Base-by-base conservation (phyloP, 2,113 vertebrate species). In the Oreochromis tanganicae region DNA sequence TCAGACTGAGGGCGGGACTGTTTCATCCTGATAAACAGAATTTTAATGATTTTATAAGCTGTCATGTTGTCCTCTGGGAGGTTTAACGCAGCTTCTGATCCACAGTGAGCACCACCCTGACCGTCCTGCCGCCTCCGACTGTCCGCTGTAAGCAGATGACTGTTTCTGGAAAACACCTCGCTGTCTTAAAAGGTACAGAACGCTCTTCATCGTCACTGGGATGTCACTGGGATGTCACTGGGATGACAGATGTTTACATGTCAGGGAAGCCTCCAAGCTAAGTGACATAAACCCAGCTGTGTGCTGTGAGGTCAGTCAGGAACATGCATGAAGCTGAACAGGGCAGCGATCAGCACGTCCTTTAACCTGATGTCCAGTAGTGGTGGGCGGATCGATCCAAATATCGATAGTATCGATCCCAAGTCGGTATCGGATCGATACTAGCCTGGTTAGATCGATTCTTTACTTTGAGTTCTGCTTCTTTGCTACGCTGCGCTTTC, bases 61-160 rank as follows among this genome's bases (percentile, higher is more conserved):
- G n/a, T 43, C 8, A 4, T 1, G 13, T 27, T 73, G 38, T 73
- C 0, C 5, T 75, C 14, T 29, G 14, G 9, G 41, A 75, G 41
- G 71, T 48, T 48, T 78, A 12, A 78, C 24, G 12, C 27, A 19
- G 43, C 71, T 50, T 82, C 12, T 83, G 10, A 1, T 56, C 82
- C 54, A 48, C 95, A 98, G 98, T 98, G 91, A 98, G 97, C 92
- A 98, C 98, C 81, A 94, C 97, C 6, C 96, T 98, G 93, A 98
- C 97, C 0, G 97, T 98, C 59, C 96, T 98, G 85, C 97, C 98
- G 0, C 97, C 97, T 6, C 98, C 98, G 0, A 96, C 97, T 9
- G 94, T 98, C 41, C 96, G 95, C 94, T 98, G 97, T 71, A 97
- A 97, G 29, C 97, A 97, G 95, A 97, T 98, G 95, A 98, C 95